A percentile compares a stretch with the other conserved stretches of the same genome.
Evolutionary conservation across 2,888 invertebrate genomes (phyloP).

Genomic region (Conomelus anceps): DNA sequence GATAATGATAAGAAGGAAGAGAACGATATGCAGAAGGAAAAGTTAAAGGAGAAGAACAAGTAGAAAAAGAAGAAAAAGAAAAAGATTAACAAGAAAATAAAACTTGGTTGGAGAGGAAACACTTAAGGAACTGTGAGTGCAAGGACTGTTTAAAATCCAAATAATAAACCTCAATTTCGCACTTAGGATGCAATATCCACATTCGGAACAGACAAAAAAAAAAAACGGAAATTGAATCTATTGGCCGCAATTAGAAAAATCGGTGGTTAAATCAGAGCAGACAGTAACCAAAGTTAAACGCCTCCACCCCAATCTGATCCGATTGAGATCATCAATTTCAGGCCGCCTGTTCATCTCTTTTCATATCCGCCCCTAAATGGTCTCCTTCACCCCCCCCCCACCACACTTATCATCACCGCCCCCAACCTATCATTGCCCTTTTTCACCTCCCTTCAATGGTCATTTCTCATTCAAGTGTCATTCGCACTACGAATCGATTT

Average conservation of each 20-base stretch:
- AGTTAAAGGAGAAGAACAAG: too few species aligned
- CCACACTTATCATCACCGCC: neutral
- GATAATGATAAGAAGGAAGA: too few species aligned
- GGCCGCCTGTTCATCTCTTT: neutral
- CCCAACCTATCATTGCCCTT: too few species aligned
- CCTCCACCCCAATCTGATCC: neutral
- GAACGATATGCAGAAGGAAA: too few species aligned
- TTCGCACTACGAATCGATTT: neutral
- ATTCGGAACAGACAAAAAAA: neutral
- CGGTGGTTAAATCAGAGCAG: neutral
- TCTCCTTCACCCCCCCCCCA: neutral
- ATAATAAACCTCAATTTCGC: neutral
- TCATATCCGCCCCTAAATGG: neutral
- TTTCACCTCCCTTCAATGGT: neutral
- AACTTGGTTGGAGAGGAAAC: too few species aligned
- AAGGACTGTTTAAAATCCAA: too few species aligned
- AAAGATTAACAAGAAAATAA: too few species aligned
- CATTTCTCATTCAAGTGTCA: neutral
- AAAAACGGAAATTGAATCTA: neutral
- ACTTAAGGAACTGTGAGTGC: too few species aligned
- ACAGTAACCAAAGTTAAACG: neutral
- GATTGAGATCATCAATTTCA: neutral
- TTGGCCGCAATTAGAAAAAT: neutral
- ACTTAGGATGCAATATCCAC: neutral
- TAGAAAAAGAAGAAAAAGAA: too few species aligned